Percentiles rank a stretch among this genome's conserved stretches.
phyloP scores from a whole-genome alignment of 2,113 vertebrate species.

The Mirza zaza region DNA sequence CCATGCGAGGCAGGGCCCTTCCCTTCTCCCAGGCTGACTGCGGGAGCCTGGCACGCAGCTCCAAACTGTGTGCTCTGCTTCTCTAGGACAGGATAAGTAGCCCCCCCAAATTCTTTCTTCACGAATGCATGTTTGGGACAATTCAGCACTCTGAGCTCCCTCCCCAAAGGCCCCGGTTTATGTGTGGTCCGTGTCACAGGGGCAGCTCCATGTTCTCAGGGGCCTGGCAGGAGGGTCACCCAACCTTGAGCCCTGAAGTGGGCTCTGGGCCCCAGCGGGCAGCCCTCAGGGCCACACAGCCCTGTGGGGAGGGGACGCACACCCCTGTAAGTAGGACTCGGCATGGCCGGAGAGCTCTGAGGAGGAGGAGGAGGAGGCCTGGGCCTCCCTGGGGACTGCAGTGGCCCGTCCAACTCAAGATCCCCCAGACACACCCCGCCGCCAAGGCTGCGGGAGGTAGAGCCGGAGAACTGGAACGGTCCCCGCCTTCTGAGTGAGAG shows the following conservation, averaged over 20 bases:
- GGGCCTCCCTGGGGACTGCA: neutral
- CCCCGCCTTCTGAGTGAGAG: neutral
- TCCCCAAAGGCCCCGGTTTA: neutral
- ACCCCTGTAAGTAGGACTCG: neutral
- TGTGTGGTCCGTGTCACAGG: neutral
- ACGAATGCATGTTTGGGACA: too few species aligned
- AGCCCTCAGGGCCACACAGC: neutral
- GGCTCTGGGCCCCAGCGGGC: neutral
- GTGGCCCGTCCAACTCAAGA: too few species aligned
- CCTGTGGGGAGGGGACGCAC: neutral
- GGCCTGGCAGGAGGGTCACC: neutral
- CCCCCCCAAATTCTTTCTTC: neutral
- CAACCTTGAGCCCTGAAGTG: neutral
- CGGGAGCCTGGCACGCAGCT: neutral
- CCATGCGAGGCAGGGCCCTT: neutral
- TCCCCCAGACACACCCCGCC: neutral
- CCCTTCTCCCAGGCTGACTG: neutral
- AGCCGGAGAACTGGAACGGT: neutral
- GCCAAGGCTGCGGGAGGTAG: neutral
- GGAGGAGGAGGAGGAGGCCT: neutral
- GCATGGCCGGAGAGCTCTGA: neutral
- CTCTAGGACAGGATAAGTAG: neutral
- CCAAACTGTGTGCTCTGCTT: neutral
- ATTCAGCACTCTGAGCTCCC: neutral
- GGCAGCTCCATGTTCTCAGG: neutral